Evolutionary conservation across 2,888 invertebrate species (phyloP).

Genomic region (Glyphotaelius pellucidus): DNA sequence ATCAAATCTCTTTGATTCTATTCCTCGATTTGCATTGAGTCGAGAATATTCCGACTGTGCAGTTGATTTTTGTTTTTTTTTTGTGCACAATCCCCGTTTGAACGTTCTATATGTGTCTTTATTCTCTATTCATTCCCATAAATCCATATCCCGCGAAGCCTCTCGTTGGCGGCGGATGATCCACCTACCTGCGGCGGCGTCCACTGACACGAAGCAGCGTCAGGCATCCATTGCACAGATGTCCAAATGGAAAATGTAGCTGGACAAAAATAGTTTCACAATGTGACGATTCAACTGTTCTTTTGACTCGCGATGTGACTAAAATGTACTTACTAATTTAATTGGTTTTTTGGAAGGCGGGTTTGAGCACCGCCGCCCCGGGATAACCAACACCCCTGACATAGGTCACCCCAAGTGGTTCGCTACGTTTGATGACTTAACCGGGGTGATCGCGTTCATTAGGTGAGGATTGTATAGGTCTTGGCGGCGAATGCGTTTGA

Average conservation of each 20-base stretch:
- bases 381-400: too few species aligned
- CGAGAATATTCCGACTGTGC: neutral
- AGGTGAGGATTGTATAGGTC: too few species aligned
- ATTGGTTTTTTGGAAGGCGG: too few species aligned
- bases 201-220: neutral
- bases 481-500: too few species aligned
- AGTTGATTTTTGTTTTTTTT: constrained; percentile 11
- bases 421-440: too few species aligned
- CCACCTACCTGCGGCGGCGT: neutral
- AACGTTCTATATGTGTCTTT: neutral
- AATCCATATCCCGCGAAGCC: constrained; percentile 1
- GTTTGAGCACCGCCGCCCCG: too few species aligned
- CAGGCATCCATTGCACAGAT: neutral
- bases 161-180: constrained; percentile 3
- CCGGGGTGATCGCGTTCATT: too few species aligned
- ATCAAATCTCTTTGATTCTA: neutral
- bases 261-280: neutral
- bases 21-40: neutral
- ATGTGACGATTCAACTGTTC: neutral
- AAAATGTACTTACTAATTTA: neutral
- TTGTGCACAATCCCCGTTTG: neutral
- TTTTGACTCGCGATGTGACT: neutral
- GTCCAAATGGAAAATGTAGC: neutral
- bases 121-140: neutral
- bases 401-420: too few species aligned